Conservation (phyloP, 2,113 vertebrate genomes). For the Chaenogobius annularis region DNA sequence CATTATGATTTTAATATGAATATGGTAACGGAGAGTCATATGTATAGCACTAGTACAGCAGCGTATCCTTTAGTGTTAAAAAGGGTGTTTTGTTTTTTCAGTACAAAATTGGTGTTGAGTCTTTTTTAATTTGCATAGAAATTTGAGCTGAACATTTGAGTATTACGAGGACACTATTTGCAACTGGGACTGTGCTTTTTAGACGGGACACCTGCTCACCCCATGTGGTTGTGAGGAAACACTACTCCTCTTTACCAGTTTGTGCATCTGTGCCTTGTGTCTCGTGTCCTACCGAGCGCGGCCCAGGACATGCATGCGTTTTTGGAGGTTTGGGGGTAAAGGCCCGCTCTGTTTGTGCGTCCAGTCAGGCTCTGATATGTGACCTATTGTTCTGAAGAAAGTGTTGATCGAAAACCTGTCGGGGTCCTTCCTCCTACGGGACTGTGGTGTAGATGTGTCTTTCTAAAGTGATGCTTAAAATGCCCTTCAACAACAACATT, state of each 20-base stretch:
- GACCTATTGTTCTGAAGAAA: conserved; percentile 54
- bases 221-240: neutral
- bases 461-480: neutral
- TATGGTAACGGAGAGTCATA: too few relatives aligned
- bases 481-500: neutral
- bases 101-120: too few relatives aligned
- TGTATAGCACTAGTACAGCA: too few relatives aligned
- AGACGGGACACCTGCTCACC: neutral
- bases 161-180: neutral
- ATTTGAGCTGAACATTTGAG: neutral
- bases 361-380: conserved; percentile 42
- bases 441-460: conserved; percentile 2
- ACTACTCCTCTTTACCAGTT: neutral
- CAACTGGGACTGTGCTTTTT: neutral
- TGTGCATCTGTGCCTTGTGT: conserved; percentile 39
- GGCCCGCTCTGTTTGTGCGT: conserved; percentile 58
- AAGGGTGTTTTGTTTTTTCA: too few relatives aligned
- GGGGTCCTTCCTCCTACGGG: conserved; percentile 34
- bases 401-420: conserved; percentile 42
- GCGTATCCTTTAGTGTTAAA: too few relatives aligned
- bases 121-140: neutral
- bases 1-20: too few relatives aligned
- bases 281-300: conserved; percentile 33
- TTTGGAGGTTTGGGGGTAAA: conserved; percentile 12
- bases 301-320: conserved; percentile 52